Evolutionary conservation across 2,797 vertebrate species (phyloP).

Genomic region (Fistularia commersonii): DNA sequence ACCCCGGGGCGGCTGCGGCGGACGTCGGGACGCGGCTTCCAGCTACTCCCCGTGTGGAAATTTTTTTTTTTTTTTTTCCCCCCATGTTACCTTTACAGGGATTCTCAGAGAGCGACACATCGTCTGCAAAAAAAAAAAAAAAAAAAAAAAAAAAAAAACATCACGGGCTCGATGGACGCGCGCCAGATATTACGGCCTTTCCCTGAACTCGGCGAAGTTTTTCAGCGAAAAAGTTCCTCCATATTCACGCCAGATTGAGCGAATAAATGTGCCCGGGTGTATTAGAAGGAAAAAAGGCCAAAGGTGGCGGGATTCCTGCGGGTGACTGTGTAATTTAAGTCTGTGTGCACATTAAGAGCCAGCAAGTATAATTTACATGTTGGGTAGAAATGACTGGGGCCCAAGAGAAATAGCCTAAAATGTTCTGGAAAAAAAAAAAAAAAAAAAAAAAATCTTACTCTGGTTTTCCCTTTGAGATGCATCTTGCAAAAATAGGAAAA

Average conservation of each 20-base stretch:
- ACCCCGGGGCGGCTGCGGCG: constrained; percentile 38
- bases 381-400: constrained; percentile 43
- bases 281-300: constrained; percentile 59
- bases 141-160: too few species aligned
- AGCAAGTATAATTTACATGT: constrained; percentile 61
- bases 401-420: constrained; percentile 42
- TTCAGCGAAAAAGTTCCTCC: too few species aligned
- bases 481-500: constrained; percentile 52
- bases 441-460: constrained; percentile 34
- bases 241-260: constrained; percentile 30
- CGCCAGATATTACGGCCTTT: too few species aligned
- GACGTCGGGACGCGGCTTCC: constrained; percentile 12
- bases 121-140: too few species aligned
- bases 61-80: too few species aligned
- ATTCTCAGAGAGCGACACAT: constrained; percentile 13
- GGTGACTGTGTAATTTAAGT: constrained; percentile 70
- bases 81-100: constrained; percentile 7
- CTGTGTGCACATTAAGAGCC: constrained; percentile 61
- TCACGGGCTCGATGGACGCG: too few species aligned
- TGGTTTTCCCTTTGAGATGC: constrained; percentile 39
- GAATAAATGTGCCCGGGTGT: constrained; percentile 51
- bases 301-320: constrained; percentile 52
- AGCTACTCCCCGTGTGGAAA: constrained; percentile 29
- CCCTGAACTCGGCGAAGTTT: too few species aligned
- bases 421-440: constrained; percentile 24